Base-by-base conservation (phyloP, 2,888 invertebrate species). In the Cataglyphis rosenhaueri region DNA sequence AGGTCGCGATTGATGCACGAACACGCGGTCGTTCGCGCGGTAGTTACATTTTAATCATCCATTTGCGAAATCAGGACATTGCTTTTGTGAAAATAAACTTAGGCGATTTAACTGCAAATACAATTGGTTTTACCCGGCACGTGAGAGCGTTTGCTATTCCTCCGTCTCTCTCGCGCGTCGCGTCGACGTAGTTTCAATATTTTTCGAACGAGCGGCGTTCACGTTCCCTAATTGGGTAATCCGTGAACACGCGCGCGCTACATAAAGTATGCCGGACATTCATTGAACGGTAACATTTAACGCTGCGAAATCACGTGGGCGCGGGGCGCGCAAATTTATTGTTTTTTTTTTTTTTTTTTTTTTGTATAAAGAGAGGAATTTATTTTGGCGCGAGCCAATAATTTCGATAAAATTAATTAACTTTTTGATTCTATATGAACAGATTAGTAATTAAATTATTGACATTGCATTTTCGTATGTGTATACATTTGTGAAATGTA, bases 21-120 rank as follows among this genome's bases (percentile, higher is more conserved):
- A 82, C 52, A n/a, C 83, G 66, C 41, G 25, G 82, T 82, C 78
- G 48, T 71, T 73, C 32, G 21, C 85, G 89, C 65, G 65, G 70
- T 88, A 86, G 91, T 89, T 90, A 87, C 88, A 86, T 91, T 91
- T 91, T 90, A 91, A 91, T 91, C 89, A 87, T 90, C 87, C 87
- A 86, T 91, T 91, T 91, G 86, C 83, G 86, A 82, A 82, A 86
- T 41, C 75, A 6, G 81, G 48, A 15, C 25, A 73, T 44, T 18
- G 85, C 87, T 85, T 88, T 87, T 86, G 86, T 85, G 82, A 73
- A 87, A 89, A 86, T 87, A 87, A 89, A 89, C 84, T 81, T 82
- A 79, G 38, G 81, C 87, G 89, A 85, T 91, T 91, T 88, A 86
- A 91, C 89, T 89, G 91, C 88, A 90, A 91, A 92, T 90, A 82